Evolutionary conservation across 2,797 vertebrate species (phyloP).

Genomic region (Sebastes matsubarae): DNA sequence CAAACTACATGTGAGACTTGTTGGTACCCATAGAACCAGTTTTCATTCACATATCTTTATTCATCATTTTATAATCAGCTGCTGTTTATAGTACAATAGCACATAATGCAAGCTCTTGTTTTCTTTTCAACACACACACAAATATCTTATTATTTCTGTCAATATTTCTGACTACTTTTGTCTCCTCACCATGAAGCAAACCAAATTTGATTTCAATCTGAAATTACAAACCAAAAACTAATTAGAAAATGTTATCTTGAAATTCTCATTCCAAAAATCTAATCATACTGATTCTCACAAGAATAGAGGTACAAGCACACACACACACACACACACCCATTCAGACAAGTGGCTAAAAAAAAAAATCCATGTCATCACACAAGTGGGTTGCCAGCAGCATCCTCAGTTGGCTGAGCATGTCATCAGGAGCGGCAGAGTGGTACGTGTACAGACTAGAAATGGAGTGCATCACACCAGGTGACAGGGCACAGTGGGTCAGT

Average conservation of each 20-base stretch:
- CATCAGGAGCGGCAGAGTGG: conserved; percentile 6
- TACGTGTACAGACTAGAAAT: neutral
- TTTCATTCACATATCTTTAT: neutral
- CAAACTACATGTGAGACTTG: too few species aligned
- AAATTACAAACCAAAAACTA: neutral
- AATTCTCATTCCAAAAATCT: neutral
- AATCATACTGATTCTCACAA: neutral
- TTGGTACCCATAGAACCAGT: too few species aligned
- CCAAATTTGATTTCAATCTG: neutral
- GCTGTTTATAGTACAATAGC: conserved; percentile 3
- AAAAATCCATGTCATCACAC: neutral
- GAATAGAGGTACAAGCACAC: neutral
- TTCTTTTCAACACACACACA: neutral
- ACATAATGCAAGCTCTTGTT: neutral
- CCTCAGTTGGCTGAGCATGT: conserved; percentile 14
- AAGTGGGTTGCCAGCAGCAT: neutral
- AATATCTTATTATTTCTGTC: neutral
- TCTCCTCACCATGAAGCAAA: neutral
- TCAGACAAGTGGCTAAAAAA: neutral
- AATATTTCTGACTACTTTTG: neutral
- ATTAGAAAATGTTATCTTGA: neutral
- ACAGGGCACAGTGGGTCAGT: conserved; percentile 9
- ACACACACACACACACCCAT: neutral
- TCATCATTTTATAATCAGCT: conserved; percentile 33
- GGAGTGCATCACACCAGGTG: conserved; percentile 25